phyloP scores from a whole-genome alignment of 1,140 invertebrate species.

The Pemphigus obesinymphae region DNA sequence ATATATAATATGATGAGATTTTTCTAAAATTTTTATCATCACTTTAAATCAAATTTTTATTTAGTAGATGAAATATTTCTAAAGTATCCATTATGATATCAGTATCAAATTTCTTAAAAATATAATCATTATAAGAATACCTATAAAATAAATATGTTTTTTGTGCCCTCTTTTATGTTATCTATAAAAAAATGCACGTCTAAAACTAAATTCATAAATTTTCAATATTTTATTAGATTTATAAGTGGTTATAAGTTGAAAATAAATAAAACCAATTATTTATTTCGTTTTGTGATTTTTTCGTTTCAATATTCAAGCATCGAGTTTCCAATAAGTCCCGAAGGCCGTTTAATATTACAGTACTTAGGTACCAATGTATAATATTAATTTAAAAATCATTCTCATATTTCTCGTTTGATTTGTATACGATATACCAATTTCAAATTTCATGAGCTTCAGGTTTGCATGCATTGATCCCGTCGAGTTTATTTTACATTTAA shows the following conservation, averaged over 20 bases:
- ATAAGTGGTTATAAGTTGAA: background rate
- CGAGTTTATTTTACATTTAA: no score
- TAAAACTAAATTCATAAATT: background rate
- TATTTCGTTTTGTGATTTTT: background rate
- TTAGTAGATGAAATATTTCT: no score
- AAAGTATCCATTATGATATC: no score
- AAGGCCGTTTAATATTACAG: background rate
- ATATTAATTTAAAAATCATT: background rate
- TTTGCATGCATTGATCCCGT: background rate
- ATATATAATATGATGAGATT: no score
- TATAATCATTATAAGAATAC: no score
- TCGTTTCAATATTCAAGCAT: background rate
- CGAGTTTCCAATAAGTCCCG: slow-evolving; percentile 6
- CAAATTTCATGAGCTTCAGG: background rate
- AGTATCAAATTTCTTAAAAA: no score
- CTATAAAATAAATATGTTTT: no score
- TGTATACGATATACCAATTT: background rate
- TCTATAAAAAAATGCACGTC: no score
- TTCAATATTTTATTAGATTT: background rate
- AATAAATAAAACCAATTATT: background rate
- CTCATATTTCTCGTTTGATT: background rate
- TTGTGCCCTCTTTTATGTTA: no score
- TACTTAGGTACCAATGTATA: background rate
- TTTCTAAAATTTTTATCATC: no score
- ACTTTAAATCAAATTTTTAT: no score